A percentile compares a stretch with the other conserved stretches of the same genome.
These are phyloP conservation scores for Chelonia mydas DNA, from an alignment of 2,797 vertebrate species.

Conservation along the genomic window DNA sequence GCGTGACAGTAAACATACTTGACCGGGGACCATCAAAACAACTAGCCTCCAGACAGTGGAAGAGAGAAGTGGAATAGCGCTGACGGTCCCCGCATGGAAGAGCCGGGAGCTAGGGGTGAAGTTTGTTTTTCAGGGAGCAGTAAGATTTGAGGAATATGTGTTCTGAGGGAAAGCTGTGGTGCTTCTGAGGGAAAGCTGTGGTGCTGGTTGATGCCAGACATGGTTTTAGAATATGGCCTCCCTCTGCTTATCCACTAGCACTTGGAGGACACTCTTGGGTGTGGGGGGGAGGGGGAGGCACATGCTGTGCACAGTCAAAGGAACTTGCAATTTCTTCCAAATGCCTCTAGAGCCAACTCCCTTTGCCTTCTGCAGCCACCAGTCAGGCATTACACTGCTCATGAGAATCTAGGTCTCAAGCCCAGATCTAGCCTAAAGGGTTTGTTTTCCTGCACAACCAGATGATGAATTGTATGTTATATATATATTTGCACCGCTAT, in stretches of 20 bases:
- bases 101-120: background rate
- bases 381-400: background rate
- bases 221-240: background rate
- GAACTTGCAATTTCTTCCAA: background rate
- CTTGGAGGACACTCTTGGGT: background rate
- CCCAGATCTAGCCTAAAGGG: background rate
- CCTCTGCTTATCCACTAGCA: background rate
- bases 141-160: background rate
- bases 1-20: background rate
- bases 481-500: background rate
- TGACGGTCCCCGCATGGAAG: background rate
- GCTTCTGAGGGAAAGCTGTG: background rate
- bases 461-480: background rate
- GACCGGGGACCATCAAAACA: background rate
- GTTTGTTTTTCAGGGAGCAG: background rate
- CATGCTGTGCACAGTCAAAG: rapidly evolving
- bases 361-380: background rate
- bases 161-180: background rate
- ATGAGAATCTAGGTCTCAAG: background rate
- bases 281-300: background rate
- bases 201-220: background rate
- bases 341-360: background rate
- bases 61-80: background rate
- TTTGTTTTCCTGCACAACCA: background rate
- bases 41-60: background rate